Conservation (phyloP, 2,888 invertebrate genomes). For the Parnassius orleans region DNA sequence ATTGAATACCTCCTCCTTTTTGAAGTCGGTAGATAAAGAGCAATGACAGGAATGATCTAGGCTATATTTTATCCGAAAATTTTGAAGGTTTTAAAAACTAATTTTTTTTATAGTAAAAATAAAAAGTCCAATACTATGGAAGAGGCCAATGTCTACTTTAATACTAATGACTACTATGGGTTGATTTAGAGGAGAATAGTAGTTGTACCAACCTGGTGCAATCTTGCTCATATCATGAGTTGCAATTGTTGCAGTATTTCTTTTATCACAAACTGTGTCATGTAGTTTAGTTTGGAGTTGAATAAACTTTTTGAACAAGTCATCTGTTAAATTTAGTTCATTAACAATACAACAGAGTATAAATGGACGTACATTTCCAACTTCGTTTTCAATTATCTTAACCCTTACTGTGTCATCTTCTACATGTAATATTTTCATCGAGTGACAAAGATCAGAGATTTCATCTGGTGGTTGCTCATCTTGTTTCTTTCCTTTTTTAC, state of each 20-base stretch:
- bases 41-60: too few species aligned
- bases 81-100: too few species aligned
- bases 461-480: conserved; percentile 57
- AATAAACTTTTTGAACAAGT: conserved; percentile 87
- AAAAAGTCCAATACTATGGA: too few species aligned
- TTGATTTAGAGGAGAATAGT: background rate
- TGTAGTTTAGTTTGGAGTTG: conserved; percentile 89
- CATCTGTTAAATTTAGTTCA: conserved; percentile 82
- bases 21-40: too few species aligned
- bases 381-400: conserved; percentile 77
- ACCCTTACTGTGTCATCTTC: conserved; percentile 74
- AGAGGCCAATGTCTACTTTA: too few species aligned
- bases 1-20: too few species aligned
- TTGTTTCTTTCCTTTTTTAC: conserved; percentile 64
- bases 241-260: conserved; percentile 89
- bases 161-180: too few species aligned
- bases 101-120: too few species aligned
- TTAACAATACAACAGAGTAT: conserved; percentile 87
- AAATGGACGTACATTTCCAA: conserved; percentile 84
- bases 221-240: conserved; percentile 89
- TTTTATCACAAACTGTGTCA: conserved; percentile 87
- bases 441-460: conserved; percentile 57
- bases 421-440: conserved; percentile 69
- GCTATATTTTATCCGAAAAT: too few species aligned
- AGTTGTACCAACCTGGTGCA: conserved; percentile 65